Evolutionary conservation across 2,113 vertebrate genomes (phyloP).

Genomic region (Grantiella picta): DNA sequence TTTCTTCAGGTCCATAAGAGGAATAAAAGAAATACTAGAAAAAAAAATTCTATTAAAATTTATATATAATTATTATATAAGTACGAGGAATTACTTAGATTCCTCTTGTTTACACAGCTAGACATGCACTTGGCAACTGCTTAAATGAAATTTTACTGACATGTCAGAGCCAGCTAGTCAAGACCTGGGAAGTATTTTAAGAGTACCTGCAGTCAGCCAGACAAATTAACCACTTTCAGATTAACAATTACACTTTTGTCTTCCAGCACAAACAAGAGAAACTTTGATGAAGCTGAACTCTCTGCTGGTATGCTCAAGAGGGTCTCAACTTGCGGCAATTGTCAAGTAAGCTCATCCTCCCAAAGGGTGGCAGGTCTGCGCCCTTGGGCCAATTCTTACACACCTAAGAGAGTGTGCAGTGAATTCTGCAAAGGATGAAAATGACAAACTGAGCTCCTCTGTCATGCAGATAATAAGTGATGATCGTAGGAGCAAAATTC

Average conservation of each 20-base stretch:
- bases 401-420: neutral
- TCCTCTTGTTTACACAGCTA: neutral
- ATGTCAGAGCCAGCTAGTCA: neutral
- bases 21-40: neutral
- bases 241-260: neutral
- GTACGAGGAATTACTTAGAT: neutral
- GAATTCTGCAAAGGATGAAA: neutral
- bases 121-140: neutral
- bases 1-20: neutral
- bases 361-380: neutral
- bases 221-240: neutral
- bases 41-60: neutral
- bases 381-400: neutral
- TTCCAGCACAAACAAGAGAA: neutral
- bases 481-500: neutral
- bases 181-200: neutral
- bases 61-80: too few relatives aligned
- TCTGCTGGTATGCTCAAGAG: neutral
- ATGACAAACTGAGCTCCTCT: neutral
- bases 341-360: fast-evolving
- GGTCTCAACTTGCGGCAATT: neutral
- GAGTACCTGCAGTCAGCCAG: neutral
- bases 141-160: neutral
- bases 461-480: neutral
- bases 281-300: neutral